phyloP scores from a whole-genome alignment of 2,113 vertebrate genomes.

The Corythaeola cristata region DNA sequence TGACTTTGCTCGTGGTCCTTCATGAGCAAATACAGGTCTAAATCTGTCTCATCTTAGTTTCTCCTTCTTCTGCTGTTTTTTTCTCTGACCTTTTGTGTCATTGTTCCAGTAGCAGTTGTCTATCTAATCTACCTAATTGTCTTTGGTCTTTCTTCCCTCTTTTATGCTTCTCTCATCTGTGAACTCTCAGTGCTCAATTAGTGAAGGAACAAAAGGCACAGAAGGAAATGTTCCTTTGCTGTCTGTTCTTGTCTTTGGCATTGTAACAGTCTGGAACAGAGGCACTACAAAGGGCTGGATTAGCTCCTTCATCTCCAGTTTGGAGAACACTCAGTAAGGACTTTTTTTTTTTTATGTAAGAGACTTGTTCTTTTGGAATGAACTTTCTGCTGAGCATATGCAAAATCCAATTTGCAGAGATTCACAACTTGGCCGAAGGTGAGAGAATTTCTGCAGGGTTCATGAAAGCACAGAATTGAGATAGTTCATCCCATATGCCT shows the following conservation, averaged over 20 bases:
- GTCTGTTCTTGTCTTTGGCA: slow-evolving; percentile 46
- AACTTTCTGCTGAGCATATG: neutral
- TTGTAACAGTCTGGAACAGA: slow-evolving; percentile 16
- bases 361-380: neutral
- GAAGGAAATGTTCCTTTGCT: slow-evolving; percentile 53
- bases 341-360: neutral
- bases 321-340: neutral
- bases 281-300: slow-evolving; percentile 23
- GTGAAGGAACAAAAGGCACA: slow-evolving; percentile 26
- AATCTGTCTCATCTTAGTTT: neutral
- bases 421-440: neutral
- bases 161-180: slow-evolving; percentile 34
- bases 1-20: neutral
- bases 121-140: slow-evolving; percentile 61
- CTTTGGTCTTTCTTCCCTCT: slow-evolving; percentile 24
- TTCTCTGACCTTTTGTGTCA: slow-evolving; percentile 3
- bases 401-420: neutral
- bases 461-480: neutral
- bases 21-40: neutral
- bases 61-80: neutral
- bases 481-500: neutral
- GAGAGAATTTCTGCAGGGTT: neutral
- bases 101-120: slow-evolving; percentile 11
- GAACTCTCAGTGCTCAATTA: slow-evolving; percentile 45
- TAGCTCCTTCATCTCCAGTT: neutral